Evolutionary conservation across 2,797 vertebrate species (phyloP).

Genomic region (Halcyon chelicuti): DNA sequence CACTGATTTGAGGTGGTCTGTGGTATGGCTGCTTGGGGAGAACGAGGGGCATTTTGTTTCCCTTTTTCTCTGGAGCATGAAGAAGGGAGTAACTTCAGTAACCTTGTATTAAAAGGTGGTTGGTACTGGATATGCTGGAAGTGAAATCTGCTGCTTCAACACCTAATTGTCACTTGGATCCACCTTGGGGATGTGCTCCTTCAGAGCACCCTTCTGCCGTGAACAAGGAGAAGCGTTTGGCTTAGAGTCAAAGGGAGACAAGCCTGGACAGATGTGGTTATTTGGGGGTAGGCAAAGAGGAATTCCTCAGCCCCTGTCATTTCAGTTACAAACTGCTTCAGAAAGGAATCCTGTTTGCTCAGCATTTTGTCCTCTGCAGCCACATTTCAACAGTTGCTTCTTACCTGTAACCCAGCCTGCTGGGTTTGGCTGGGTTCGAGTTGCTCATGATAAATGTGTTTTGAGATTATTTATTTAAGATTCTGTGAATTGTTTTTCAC

Average conservation of each 20-base stretch:
- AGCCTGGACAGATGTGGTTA: not conserved
- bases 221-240: not conserved
- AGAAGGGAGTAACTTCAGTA: not conserved
- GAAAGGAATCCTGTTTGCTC: not conserved
- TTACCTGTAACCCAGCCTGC: not conserved
- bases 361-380: not conserved
- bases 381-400: not conserved
- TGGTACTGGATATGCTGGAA: not conserved
- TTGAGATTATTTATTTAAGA: conserved; percentile 60
- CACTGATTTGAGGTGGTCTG: not conserved
- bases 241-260: not conserved
- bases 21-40: not conserved
- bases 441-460: not conserved
- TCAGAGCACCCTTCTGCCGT: not conserved
- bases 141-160: not conserved
- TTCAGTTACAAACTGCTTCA: not conserved
- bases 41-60: not conserved
- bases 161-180: not conserved
- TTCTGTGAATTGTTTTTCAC: conserved; percentile 45
- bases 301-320: not conserved
- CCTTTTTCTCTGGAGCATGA: not conserved
- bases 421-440: conserved; percentile 27
- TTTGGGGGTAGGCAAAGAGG: not conserved
- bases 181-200: not conserved
- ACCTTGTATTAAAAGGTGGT: not conserved